Conservation (phyloP, 2,797 vertebrate genomes). For the Synaphobranchus kaupii region DNA sequence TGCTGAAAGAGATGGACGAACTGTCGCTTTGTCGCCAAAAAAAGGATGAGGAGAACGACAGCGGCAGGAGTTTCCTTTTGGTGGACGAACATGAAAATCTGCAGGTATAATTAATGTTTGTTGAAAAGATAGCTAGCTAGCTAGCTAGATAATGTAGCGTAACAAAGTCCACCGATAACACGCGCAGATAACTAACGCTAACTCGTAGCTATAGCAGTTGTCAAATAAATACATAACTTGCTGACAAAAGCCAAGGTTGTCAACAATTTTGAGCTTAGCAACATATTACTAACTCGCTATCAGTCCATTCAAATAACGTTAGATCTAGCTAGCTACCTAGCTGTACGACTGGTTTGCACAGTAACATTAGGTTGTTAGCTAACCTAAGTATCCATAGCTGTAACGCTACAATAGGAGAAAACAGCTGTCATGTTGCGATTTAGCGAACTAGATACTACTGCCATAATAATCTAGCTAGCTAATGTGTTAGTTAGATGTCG, state of each 20-base stretch:
- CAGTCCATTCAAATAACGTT: background rate
- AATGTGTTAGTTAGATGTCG: background rate
- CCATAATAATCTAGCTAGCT: background rate
- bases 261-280: background rate
- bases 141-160: slow-evolving; percentile 8
- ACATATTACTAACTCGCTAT: background rate
- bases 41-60: slow-evolving; percentile 42
- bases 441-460: background rate
- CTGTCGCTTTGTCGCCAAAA: slow-evolving; percentile 50
- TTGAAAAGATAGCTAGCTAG: slow-evolving; percentile 54
- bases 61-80: slow-evolving; percentile 69
- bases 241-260: background rate
- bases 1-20: slow-evolving; percentile 69
- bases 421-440: background rate
- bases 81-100: slow-evolving; percentile 78
- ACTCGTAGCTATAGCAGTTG: background rate
- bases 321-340: background rate
- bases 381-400: background rate
- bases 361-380: no score
- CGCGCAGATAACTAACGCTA: background rate
- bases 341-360: background rate
- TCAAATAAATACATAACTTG: background rate
- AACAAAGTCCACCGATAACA: background rate
- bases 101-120: slow-evolving; percentile 66
- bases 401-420: background rate